Base-by-base conservation (phyloP, 2,113 vertebrate species). In the Oreochromis niloticus region DNA sequence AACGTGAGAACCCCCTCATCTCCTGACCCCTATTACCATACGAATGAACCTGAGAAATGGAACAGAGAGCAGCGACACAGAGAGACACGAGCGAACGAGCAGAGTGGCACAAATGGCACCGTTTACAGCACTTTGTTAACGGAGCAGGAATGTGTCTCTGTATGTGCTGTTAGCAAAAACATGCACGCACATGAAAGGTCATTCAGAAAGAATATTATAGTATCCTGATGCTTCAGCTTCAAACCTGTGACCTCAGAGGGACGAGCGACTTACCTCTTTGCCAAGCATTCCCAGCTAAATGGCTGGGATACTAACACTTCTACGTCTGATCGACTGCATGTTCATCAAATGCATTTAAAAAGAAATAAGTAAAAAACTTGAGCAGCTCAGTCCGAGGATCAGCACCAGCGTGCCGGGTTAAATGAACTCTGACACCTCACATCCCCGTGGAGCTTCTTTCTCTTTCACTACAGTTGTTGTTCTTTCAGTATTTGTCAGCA, bases 1-100 rank as follows among this genome's bases (percentile, higher is more conserved):
- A 97, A 98, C 95, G 96, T 98, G 98, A 98, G 98, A 98, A 98
- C 96, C 95, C 95, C 96, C 96, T 98, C 97, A 97, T 98, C 97
- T 96, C 94, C 97, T 98, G 98, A 98, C 98, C 98, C 92, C 94
- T 93, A 97, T 98, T 98, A 97, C 95, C 97, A 98, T 98, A 97
- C 98, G 97, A 98, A 99, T 97, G 84, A 94, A 93, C 92, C 91
- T 93, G 95, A 97, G 97, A 50, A 97, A 97, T 90, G 87, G 86
- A 92, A 90, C 57, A 61, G 90, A 84, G 90, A 85, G 87, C 84
- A 71, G 56, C 87, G 80, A 90, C 71, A 61, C 82, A 89, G 83
- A 88, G 71, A 84, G 87, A 91, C 43, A 80, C 87, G 34, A 86
- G 85, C 9, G 83, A 84, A 75, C 5, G 68, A 82, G 78, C 66